Conservation (phyloP, 2,113 vertebrate genomes). For the Psittacula cyanocephala region DNA sequence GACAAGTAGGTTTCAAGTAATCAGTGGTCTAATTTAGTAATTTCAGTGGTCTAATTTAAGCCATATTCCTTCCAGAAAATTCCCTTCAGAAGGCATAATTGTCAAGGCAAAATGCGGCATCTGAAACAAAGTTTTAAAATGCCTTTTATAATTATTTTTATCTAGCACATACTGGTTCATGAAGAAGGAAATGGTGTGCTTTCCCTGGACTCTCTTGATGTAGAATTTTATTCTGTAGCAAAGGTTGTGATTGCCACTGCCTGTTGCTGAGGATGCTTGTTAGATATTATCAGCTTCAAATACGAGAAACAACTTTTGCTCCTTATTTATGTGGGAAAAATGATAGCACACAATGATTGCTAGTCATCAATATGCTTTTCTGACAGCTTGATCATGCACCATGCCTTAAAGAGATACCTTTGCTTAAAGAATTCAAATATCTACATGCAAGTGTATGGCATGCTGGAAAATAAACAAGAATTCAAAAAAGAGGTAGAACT, state of each 20-base stretch:
- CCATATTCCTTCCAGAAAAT: not conserved
- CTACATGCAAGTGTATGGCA: not conserved
- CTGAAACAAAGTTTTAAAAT: constrained; percentile 2
- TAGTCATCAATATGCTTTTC: not conserved
- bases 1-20: not conserved
- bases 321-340: not conserved
- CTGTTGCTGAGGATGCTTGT: not conserved
- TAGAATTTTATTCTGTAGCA: not conserved
- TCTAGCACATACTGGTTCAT: not conserved
- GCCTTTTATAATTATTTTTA: not conserved
- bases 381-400: not conserved
- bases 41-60: not conserved
- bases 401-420: not conserved
- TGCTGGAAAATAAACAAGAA: not conserved
- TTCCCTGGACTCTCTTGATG: not conserved
- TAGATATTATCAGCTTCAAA: constrained; percentile 7
- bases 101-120: not conserved
- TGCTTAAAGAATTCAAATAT: not conserved
- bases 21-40: not conserved
- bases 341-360: not conserved
- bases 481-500: not conserved
- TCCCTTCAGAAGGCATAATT: not conserved
- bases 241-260: not conserved
- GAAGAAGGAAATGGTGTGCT: not conserved
- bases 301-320: not conserved